Evolutionary conservation across 2,888 invertebrate species (phyloP), one percentile per base, ranked within the genome.

Genomic region (Pandemis corylana): DNA sequence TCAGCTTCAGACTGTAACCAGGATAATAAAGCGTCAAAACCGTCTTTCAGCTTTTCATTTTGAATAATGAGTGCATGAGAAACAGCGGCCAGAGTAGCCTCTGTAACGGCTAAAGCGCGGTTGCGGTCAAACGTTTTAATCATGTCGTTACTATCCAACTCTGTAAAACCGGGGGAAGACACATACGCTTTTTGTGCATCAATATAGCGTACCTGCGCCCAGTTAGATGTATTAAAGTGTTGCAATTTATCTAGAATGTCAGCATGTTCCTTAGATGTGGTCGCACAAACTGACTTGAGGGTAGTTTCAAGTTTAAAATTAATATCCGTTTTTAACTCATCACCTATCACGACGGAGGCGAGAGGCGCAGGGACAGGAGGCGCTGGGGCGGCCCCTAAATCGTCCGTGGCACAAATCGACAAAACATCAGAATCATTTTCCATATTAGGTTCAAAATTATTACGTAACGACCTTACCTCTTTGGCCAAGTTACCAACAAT

Each of bases 121-220:
- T 51, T 51, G 12, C 51, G 51, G 51, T 51, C 51, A 51, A 51
- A 51, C 12, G 51, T 51, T 51, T 51, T 51, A n/a, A 51, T 51
- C 51, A 51, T 51, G 5, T 51, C 51, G n/a, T 51, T 51, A 12
- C 51, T 51, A 12, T 51, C 51, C 12, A 51, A 51, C 42, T 44
- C 42, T 44, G 42, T 44, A 44, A 44, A 44, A 7, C 42, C 42
- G 1, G 6, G 42, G 42, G 51, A 51, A 51, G 51, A 51, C 7
- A 51, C 51, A 12, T 51, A 51, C 12, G 51, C 12, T n/a, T 51
- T 51, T 51, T 51, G 51, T 12, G 51, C 51, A n/a, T 51, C 51
- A 10, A 51, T 51, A 51, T 51, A 51, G 51, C 51, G 51, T n/a
- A 51, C 51, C 51, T 51, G 51, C 5, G 51, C 51, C 51, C 51